Percentiles rank a stretch among this genome's conserved stretches.
phyloP scores from a whole-genome alignment of 2,113 vertebrate genomes.

The Corythornis cristatus region DNA sequence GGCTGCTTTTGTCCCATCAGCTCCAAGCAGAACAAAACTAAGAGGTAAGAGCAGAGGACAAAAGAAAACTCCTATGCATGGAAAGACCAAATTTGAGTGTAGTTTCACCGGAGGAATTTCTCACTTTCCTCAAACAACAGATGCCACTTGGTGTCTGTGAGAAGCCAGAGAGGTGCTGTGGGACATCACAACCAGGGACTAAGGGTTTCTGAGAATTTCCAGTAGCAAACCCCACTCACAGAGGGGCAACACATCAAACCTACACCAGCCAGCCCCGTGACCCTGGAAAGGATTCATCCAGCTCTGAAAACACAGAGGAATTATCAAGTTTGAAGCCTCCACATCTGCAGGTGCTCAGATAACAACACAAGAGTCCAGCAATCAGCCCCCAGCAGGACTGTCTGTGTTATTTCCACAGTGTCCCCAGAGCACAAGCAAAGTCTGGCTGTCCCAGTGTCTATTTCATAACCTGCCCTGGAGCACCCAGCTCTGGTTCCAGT shows the following conservation, averaged over 20 bases:
- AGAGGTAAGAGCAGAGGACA: background rate
- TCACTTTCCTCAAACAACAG: background rate
- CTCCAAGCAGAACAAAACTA: background rate
- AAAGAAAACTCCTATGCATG: accelerated
- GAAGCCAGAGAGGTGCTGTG: background rate
- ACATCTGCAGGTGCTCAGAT: accelerated
- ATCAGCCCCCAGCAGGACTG: background rate
- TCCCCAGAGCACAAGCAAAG: background rate
- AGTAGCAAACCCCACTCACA: background rate
- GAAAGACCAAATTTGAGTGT: background rate
- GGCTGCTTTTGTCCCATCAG: background rate
- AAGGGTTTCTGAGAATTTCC: background rate
- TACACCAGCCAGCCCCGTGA: accelerated
- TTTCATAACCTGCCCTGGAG: background rate
- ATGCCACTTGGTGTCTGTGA: background rate
- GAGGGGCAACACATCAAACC: background rate
- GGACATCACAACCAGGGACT: accelerated
- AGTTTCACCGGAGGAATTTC: background rate
- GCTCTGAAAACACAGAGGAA: background rate
- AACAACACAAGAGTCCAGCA: accelerated
- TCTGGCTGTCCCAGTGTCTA: background rate
- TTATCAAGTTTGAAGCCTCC: background rate
- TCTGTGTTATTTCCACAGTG: accelerated
- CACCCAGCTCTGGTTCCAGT: background rate
- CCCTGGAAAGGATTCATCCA: background rate